Percentiles rank a stretch among this genome's conserved stretches.
Evolutionary conservation across 2,113 vertebrate genomes (phyloP).

Genomic region (Cephalopholis sonnerati): DNA sequence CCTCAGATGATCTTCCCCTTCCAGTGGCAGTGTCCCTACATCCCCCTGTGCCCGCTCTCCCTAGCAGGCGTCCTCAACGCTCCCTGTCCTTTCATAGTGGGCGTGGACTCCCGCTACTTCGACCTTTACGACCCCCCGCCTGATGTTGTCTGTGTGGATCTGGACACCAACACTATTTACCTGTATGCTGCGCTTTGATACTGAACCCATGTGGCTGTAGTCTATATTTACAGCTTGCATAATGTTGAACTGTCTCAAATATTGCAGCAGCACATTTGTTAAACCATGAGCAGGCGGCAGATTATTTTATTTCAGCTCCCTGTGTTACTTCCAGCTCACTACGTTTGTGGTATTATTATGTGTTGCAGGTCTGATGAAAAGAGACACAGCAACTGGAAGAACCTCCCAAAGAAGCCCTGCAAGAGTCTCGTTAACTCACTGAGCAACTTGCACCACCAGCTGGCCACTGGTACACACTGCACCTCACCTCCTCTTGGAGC

Average conservation of each 20-base stretch:
- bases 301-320: not conserved
- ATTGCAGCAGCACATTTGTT: not conserved
- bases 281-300: not conserved
- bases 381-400: constrained; percentile 94
- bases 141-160: constrained; percentile 97
- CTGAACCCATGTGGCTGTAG: not conserved
- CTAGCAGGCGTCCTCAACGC: constrained; percentile 95
- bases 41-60: constrained; percentile 96
- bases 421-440: constrained; percentile 91
- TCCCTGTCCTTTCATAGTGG: constrained; percentile 95
- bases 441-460: constrained; percentile 90
- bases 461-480: constrained; percentile 87
- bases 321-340: constrained; percentile 10
- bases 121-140: constrained; percentile 97
- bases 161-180: constrained; percentile 98
- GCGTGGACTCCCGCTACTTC: constrained; percentile 98
- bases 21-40: constrained; percentile 99
- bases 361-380: constrained; percentile 93
- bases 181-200: constrained; percentile 85
- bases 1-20: constrained; percentile 98
- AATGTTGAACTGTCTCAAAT: not conserved
- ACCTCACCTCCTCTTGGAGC: not conserved
- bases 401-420: constrained; percentile 96
- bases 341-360: constrained; percentile 40
- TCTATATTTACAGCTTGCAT: not conserved